A percentile compares a stretch with the other conserved stretches of the same genome.
These are phyloP conservation scores for Phrynosoma platyrhinos DNA, from an alignment of 2,113 vertebrate genomes.

Conservation along the genomic window DNA sequence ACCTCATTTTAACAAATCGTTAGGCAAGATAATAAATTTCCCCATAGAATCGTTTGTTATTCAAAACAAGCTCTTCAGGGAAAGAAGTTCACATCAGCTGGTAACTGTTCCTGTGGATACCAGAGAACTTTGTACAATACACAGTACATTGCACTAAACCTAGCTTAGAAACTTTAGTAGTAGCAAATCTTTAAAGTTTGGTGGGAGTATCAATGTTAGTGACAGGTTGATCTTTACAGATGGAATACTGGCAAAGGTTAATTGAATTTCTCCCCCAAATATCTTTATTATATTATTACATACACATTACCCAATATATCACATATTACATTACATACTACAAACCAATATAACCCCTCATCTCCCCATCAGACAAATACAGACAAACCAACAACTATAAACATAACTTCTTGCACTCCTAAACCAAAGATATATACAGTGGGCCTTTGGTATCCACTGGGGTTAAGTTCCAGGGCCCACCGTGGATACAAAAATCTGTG, in stretches of 20 bases:
- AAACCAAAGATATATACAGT: no score
- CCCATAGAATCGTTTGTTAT: slow-evolving; percentile 74
- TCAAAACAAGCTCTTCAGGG: slow-evolving; percentile 77
- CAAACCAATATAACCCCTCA: no score
- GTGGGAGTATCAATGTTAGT: slow-evolving; percentile 16
- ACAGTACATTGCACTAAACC: slow-evolving; percentile 38
- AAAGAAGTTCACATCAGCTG: slow-evolving; percentile 75
- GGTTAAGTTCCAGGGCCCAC: no score
- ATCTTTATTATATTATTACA: no score
- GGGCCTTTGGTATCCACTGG: no score
- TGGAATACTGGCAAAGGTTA: background rate
- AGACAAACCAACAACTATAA: no score
- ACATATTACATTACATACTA: no score
- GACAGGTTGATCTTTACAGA: background rate
- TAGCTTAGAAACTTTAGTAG: slow-evolving; percentile 52
- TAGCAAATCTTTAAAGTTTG: rapidly evolving
- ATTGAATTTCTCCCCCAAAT: background rate
- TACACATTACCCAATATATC: no score
- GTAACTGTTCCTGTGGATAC: slow-evolving; percentile 75
- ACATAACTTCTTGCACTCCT: no score
- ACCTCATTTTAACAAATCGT: slow-evolving; percentile 70
- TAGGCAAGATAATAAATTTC: slow-evolving; percentile 73
- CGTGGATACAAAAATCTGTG: no score
- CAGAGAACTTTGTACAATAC: slow-evolving; percentile 66
- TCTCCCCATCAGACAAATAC: no score